phyloP scores from a whole-genome alignment of 2,797 vertebrate genomes.

The Euthynnus affinis region DNA sequence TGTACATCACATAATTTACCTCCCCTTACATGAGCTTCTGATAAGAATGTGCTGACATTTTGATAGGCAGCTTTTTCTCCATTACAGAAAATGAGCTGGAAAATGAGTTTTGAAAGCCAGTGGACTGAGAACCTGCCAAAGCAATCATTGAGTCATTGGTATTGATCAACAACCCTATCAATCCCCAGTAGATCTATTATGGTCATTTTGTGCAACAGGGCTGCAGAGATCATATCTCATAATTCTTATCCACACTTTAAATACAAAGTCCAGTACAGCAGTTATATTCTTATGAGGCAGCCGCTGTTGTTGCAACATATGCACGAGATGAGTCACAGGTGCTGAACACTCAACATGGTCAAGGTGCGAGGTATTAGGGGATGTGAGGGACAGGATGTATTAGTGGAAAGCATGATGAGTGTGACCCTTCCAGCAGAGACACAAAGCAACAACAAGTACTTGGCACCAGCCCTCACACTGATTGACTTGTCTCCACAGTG shows the following conservation, averaged over 20 bases:
- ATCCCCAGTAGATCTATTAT: conserved; percentile 22
- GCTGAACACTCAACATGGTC: conserved; percentile 30
- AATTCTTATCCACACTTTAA: conserved; percentile 38
- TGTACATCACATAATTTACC: conserved; percentile 8
- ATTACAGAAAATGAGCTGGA: conserved; percentile 32
- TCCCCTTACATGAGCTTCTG: background rate
- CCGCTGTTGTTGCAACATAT: conserved; percentile 31
- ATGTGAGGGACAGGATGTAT: conserved; percentile 53
- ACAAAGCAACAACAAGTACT: conserved; percentile 68
- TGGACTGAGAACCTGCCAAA: conserved; percentile 31
- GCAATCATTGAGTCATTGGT: conserved; percentile 44
- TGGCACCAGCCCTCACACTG: conserved; percentile 69
- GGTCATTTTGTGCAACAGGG: conserved; percentile 26
- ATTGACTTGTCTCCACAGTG: conserved; percentile 75
- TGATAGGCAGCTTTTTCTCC: conserved; percentile 2
- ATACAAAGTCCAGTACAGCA: conserved; percentile 16
- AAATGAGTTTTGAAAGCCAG: conserved; percentile 46
- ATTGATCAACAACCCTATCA: conserved; percentile 49
- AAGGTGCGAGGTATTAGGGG: conserved; percentile 44
- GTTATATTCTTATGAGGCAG: conserved; percentile 26
- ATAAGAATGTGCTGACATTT: conserved; percentile 11
- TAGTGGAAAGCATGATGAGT: conserved; percentile 58
- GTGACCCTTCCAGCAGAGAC: conserved; percentile 70
- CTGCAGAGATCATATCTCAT: conserved; percentile 41
- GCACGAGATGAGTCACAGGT: conserved; percentile 39